Conservation (phyloP, 2,888 invertebrate genomes). For the Noctua comes region DNA sequence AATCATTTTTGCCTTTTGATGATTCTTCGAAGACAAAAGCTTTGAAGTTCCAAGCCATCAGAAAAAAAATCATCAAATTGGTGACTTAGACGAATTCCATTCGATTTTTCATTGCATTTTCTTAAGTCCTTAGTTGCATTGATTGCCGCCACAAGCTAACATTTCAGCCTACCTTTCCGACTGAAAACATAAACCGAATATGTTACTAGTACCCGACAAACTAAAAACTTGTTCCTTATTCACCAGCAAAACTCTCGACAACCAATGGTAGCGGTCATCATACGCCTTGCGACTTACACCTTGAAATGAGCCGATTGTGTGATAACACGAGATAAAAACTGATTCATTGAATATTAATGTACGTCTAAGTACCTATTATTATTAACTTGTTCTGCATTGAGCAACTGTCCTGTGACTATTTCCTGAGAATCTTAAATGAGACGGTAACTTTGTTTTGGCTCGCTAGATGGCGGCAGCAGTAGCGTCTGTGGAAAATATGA, state of each 20-base stretch:
- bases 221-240: background rate
- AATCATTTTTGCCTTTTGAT: background rate
- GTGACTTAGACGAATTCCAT: background rate
- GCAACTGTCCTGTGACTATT: slow-evolving; percentile 18
- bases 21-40: background rate
- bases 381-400: slow-evolving; percentile 42
- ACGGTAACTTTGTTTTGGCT: slow-evolving; percentile 9
- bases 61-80: too few relatives aligned
- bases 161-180: background rate
- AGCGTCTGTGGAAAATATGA: too few relatives aligned
- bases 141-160: background rate
- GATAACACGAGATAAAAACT: slow-evolving; percentile 67
- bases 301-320: slow-evolving; percentile 71
- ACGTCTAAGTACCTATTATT: slow-evolving; percentile 57
- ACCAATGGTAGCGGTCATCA: slow-evolving; percentile 56
- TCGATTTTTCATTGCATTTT: background rate
- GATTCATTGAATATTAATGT: slow-evolving; percentile 69
- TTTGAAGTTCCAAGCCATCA: background rate
- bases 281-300: slow-evolving; percentile 71
- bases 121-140: background rate
- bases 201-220: background rate
- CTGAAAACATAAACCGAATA: background rate
- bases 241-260: background rate
- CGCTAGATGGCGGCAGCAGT: slow-evolving; percentile 54
- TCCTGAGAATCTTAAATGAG: slow-evolving; percentile 34